Base-by-base conservation (phyloP, 2,113 vertebrate species). In the Microcebus murinus region DNA sequence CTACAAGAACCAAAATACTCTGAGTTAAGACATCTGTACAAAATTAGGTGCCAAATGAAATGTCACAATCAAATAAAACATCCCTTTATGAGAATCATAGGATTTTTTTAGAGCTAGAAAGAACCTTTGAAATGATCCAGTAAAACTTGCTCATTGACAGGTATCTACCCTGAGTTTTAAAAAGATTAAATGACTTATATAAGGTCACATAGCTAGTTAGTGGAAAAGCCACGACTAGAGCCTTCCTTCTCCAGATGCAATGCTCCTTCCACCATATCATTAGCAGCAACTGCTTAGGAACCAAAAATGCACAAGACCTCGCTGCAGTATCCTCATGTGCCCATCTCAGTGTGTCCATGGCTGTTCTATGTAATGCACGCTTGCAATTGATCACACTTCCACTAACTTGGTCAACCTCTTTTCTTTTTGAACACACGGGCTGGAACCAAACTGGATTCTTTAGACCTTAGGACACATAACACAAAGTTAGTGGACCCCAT, bases 31-130 rank as follows among this genome's bases (percentile, higher is more conserved):
- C 86, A 96, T 76, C 96, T 97, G 79, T 91, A 94, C 42, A 88
- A 90, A 97, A 96, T 97, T 87, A 71, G 94, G 80, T 96, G 70
- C 76, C 94, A 97, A 96, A 96, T 94, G 84, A 93, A 97, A 98
- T 95, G 95, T 97, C 96, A 94, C 82, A 94, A 93, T 96, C 91
- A 97, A 95, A 97, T 95, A 97, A 96, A 96, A 80, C 79, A 90
- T 90, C 57, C 31, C 29, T 97, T 91, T 87, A 93, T 95, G 84
- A 96, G 73, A 93, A 84, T 93, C 87, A 42, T 12, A 76, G 55
- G 67, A 57, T 17, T 92, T 65, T 92, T 96, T 95, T 63, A 90
- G 81, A 90, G 48, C 13, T 95, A 93, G 74, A 89, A 93, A 65
- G 42, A 91, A 68, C 0, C 36, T 96, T 86, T 91, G 70, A 94